Percentiles rank a stretch among this genome's conserved stretches.
phyloP scores from a whole-genome alignment of 1,140 invertebrate genomes.

The Leptinotarsa lineolata region DNA sequence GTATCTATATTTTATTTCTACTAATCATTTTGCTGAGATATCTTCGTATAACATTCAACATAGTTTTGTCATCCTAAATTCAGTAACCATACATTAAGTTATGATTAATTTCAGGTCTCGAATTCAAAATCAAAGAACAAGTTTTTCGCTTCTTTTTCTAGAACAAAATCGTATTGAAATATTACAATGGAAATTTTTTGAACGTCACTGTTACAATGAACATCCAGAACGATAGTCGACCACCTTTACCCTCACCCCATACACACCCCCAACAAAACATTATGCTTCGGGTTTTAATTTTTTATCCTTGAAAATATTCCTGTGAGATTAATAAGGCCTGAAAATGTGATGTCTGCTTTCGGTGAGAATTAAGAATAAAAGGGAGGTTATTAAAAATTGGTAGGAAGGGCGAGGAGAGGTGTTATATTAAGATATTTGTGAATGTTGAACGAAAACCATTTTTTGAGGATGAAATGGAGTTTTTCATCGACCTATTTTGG shows the following conservation, averaged over 20 bases:
- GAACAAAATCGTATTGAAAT: not conserved
- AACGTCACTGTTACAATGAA: conserved; percentile 1
- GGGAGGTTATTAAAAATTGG: conserved; percentile 43
- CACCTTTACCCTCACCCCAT: conserved; percentile 25
- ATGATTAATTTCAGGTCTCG: too few relatives aligned
- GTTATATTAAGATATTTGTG: conserved; percentile 31
- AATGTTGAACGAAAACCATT: conserved; percentile 31
- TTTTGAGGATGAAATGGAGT: conserved; percentile 24
- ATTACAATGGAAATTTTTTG: not conserved
- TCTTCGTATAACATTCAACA: too few relatives aligned
- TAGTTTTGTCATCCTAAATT: too few relatives aligned
- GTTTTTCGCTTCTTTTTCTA: not conserved
- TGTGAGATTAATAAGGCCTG: conserved; percentile 52
- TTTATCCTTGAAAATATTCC: conserved; percentile 52
- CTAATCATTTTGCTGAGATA: too few relatives aligned
- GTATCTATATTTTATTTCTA: too few relatives aligned
- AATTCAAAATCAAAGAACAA: not conserved
- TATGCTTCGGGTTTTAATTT: conserved; percentile 53
- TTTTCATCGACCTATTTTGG: conserved; percentile 18
- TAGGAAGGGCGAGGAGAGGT: conserved; percentile 12
- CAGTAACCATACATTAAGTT: too few relatives aligned
- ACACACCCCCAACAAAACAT: conserved; percentile 42
- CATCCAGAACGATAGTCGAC: not conserved
- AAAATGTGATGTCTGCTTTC: conserved; percentile 50
- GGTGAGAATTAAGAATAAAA: conserved; percentile 52